Base-by-base conservation (phyloP, 2,113 vertebrate genomes). In the Scatophagus argus region DNA sequence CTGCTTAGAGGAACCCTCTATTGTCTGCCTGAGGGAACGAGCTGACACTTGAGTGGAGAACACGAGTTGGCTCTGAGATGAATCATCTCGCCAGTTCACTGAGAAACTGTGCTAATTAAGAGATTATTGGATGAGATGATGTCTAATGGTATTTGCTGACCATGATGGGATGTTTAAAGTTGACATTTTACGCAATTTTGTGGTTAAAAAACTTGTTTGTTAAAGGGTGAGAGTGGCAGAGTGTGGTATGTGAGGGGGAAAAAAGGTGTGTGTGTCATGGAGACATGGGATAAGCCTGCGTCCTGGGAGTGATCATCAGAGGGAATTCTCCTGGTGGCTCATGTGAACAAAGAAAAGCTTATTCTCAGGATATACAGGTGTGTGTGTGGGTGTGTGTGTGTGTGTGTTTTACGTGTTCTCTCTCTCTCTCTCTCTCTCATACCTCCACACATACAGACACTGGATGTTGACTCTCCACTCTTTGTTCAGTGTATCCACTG, bases 321-420 rank as follows among this genome's bases (percentile, higher is more conserved):
- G 66, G 69, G 79, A 89, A 83, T 75, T 70, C 16, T 74, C 75
- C 39, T 44, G 74, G 68, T 54, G 56, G 31, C 74, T 55, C 63
- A 58, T 27, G n/a, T 59, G 69, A 84, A 91, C 88, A 93, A 89
- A 89, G 85, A 80, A 34, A 36, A 79, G 66, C 74, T 65, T 90
- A 82, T 89, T 29, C 70, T 54, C 17, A n/a, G 65, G 31, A 56
- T 21, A 46, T 27, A 72, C 62, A 83, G 80, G 83, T 90, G 85
- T 90, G 77, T 90, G 79, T 74, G 55, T 72, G 47, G 77, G 19
- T 81, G 47, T 68, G 51, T 65, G 77, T 89, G 74, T 88, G 56
- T 88, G 64, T 68, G 66, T 70, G 51, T 84, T 44, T 64, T 49
- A 19, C n/a, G 43, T 47, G 5, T 21, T 7, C 86, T 29, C 19